Conservation (phyloP, 1,140 invertebrate genomes). For the Ceratoteleas bidentatus region DNA sequence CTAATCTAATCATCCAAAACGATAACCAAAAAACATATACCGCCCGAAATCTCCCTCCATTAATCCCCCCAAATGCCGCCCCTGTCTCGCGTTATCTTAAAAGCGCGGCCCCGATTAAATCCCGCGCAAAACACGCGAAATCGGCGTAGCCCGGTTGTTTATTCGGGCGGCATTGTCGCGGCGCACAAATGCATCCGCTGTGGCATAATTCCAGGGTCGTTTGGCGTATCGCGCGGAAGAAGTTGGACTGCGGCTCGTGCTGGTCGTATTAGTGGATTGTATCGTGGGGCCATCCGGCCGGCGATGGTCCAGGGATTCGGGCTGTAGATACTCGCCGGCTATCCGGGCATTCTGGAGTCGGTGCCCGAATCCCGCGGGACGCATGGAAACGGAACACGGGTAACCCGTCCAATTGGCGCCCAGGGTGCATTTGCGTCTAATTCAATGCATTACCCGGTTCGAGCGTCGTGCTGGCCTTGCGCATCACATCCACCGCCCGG, state of each 20-base stretch:
- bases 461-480: slow-evolving; percentile 61
- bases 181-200: slow-evolving; percentile 20
- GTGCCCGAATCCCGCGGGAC: slow-evolving; percentile 69
- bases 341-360: slow-evolving; percentile 68
- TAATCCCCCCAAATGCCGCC: no score
- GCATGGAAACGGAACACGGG: slow-evolving; percentile 75
- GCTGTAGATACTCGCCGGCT: slow-evolving; percentile 55
- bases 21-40: no score
- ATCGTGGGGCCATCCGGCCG: slow-evolving; percentile 23
- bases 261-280: slow-evolving; percentile 45
- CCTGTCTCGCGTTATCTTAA: no score
- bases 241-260: slow-evolving; percentile 12
- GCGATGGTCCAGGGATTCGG: slow-evolving; percentile 49
- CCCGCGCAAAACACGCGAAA: slow-evolving; percentile 10
- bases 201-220: slow-evolving; percentile 47
- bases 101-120: slow-evolving; percentile 30
- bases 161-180: slow-evolving; percentile 17
- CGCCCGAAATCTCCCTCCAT: no score
- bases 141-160: slow-evolving; percentile 2
- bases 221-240: slow-evolving; percentile 35
- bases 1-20: no score
- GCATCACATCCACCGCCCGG: slow-evolving; percentile 40
- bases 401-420: slow-evolving; percentile 77
- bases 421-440: slow-evolving; percentile 80
- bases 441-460: slow-evolving; percentile 77